phyloP scores from a whole-genome alignment of 2,888 invertebrate genomes.

The Sarcophaga rosellei region DNA sequence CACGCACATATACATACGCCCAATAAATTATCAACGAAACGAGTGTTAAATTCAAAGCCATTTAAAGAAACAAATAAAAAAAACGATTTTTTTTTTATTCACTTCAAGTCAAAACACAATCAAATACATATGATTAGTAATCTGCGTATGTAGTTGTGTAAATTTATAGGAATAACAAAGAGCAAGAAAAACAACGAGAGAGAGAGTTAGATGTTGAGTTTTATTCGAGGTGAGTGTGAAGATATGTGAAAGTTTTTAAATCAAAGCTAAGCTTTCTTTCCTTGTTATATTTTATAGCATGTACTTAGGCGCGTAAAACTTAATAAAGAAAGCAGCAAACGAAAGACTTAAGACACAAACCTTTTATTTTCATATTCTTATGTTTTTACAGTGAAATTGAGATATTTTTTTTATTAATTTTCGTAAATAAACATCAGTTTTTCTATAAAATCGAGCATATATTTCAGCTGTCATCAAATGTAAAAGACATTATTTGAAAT shows the following conservation, averaged over 20 bases:
- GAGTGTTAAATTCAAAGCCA: conserved; percentile 52
- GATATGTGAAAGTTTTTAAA: not conserved
- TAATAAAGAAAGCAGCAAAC: conserved; percentile 1
- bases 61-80: conserved; percentile 16
- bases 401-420: not conserved
- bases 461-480: no score
- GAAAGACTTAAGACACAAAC: conserved; percentile 62
- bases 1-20: not conserved
- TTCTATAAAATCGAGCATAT: no score
- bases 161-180: no score
- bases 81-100: not conserved
- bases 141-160: no score
- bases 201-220: not conserved
- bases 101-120: not conserved
- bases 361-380: not conserved
- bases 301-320: not conserved
- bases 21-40: conserved; percentile 8
- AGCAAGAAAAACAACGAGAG: not conserved
- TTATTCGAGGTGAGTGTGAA: no score
- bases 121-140: not conserved
- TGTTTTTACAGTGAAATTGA: not conserved
- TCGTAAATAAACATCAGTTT: no score
- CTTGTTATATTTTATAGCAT: not conserved
- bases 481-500: no score
- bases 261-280: not conserved